phyloP scores from a whole-genome alignment of 2,113 vertebrate species.

The Catagonus wagneri region DNA sequence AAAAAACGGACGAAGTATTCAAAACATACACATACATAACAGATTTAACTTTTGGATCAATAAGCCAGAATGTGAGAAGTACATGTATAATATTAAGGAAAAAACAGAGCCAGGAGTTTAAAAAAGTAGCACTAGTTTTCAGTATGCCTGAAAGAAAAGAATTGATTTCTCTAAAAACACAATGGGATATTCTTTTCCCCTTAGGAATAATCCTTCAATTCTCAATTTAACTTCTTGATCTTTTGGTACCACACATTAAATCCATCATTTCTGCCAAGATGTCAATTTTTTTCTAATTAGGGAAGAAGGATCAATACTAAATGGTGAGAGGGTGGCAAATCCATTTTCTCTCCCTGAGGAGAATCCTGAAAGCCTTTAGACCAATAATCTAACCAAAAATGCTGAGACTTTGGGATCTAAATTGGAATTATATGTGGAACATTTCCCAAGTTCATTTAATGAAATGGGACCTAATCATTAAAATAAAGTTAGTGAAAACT shows the following conservation, averaged over 20 bases:
- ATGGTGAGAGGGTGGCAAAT: neutral
- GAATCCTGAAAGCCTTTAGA: neutral
- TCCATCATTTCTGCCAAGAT: neutral
- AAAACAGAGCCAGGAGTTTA: neutral
- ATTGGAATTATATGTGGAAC: neutral
- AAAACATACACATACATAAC: neutral
- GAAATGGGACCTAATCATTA: neutral
- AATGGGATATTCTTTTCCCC: neutral
- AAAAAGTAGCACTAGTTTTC: constrained; percentile 28
- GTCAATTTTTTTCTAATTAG: neutral
- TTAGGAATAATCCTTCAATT: neutral
- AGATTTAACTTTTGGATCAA: neutral
- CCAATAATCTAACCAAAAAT: neutral
- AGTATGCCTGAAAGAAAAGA: neutral
- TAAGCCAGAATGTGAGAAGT: neutral
- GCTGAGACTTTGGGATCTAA: neutral
- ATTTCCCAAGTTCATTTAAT: neutral
- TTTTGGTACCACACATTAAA: neutral
- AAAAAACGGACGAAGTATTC: neutral
- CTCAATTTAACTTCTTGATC: constrained; percentile 2
- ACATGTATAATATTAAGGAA: neutral
- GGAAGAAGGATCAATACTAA: constrained; percentile 3
- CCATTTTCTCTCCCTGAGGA: neutral
- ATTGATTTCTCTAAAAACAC: neutral
- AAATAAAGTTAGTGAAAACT: neutral